Conservation (phyloP, 2,797 vertebrate species). For the Tolypeutes matacus region DNA sequence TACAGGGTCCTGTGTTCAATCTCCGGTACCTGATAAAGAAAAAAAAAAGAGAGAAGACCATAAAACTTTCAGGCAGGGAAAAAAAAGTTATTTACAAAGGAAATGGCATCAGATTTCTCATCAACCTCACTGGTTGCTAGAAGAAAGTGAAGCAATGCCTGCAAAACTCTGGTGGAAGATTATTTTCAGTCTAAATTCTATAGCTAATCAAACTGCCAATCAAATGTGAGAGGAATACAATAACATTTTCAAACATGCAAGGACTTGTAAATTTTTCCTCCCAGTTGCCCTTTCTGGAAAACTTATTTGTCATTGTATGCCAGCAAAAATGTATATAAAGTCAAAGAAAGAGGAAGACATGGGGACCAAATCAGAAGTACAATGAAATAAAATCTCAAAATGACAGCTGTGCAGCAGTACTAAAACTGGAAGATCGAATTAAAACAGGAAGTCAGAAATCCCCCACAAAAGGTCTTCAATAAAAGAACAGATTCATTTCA, state of each 20-base stretch:
- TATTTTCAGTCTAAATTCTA: slow-evolving; percentile 50
- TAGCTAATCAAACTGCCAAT: slow-evolving; percentile 3
- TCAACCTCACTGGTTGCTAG: neutral
- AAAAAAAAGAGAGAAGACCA: neutral
- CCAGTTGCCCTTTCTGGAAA: neutral
- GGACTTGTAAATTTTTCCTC: neutral
- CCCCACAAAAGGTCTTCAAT: neutral
- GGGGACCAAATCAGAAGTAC: neutral
- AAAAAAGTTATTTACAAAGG: neutral
- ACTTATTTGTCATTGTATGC: neutral
- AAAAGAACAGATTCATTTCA: slow-evolving; percentile 28
- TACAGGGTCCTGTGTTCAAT: too few species aligned
- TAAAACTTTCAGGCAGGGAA: neutral
- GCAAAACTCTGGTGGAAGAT: neutral
- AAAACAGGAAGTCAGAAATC: slow-evolving; percentile 22
- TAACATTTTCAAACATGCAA: neutral
- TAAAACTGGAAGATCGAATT: neutral
- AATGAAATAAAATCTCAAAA: slow-evolving; percentile 35
- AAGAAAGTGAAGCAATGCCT: neutral
- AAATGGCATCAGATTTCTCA: neutral
- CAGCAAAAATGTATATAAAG: slow-evolving; percentile 19
- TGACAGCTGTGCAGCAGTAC: neutral
- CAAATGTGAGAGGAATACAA: neutral
- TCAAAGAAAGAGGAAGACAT: neutral
- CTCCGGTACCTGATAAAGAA: neutral